A percentile compares a stretch with the other conserved stretches of the same genome.
These are phyloP conservation scores for Melinaea marsaeus DNA, from an alignment of 2,888 invertebrate species.

Conservation along the genomic window DNA sequence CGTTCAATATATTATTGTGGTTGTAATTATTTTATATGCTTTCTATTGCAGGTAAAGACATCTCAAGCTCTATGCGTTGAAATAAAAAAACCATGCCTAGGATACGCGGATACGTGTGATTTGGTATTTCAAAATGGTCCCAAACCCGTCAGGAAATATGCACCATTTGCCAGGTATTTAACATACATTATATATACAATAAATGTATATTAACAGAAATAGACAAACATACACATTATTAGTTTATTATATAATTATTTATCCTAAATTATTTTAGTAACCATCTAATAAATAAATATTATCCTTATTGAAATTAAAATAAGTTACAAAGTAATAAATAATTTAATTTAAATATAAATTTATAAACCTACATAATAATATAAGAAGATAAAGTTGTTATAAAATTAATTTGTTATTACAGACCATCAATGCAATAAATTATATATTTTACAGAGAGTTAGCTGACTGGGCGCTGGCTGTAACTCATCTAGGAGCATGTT, in stretches of 20 bases:
- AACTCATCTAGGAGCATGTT: constrained; percentile 84
- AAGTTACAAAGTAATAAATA: too few species aligned
- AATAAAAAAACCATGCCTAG: constrained; percentile 82
- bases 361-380: too few species aligned
- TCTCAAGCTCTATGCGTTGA: constrained; percentile 85
- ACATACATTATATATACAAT: neutral
- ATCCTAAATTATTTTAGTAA: too few species aligned
- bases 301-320: too few species aligned
- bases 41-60: constrained; percentile 81
- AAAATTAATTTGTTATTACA: too few species aligned
- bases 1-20: neutral
- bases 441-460: constrained; percentile 74
- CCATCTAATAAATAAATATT: too few species aligned
- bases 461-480: constrained; percentile 83
- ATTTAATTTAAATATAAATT: too few species aligned
- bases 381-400: too few species aligned
- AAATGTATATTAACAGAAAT: too few species aligned
- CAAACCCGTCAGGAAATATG: constrained; percentile 74
- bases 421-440: too few species aligned
- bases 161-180: constrained; percentile 80
- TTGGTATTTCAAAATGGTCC: constrained; percentile 89
- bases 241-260: too few species aligned
- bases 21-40: constrained; percentile 5
- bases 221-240: too few species aligned
- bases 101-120: constrained; percentile 90